Conservation (phyloP, 37 sponge, comb jelly and placozoan genomes). For the Halisarca cf. caerulea region DNA sequence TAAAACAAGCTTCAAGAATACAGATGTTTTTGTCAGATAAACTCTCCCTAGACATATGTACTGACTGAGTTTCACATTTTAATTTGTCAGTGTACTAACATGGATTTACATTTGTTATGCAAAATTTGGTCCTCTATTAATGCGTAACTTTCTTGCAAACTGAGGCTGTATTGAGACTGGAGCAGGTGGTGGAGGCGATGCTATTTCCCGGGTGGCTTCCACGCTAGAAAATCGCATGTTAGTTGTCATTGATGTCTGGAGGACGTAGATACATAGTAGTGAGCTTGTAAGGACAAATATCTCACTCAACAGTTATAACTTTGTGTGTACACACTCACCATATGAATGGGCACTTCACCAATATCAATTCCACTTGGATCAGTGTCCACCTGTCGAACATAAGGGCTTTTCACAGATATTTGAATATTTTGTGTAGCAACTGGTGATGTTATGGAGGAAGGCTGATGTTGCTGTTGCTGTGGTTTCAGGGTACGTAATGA, state of each 20-base stretch:
- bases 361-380: slow-evolving; percentile 21
- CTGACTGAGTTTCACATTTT: neutral
- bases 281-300: no score
- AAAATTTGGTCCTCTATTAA: no score
- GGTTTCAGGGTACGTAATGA: no score
- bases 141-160: no score
- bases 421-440: neutral
- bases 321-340: slow-evolving; percentile 17
- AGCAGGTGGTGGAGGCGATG: no score
- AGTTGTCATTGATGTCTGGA: neutral
- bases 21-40: slow-evolving; percentile 80
- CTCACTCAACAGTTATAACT: no score
- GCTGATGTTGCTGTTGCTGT: no score
- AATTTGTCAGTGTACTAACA: neutral
- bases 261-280: no score
- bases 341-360: neutral
- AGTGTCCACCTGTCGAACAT: slow-evolving; percentile 21
- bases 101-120: neutral
- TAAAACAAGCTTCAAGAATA: slow-evolving; percentile 86
- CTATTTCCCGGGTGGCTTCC: neutral
- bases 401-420: neutral
- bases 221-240: neutral
- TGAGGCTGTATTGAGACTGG: no score
- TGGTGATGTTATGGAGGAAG: no score
- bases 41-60: neutral